A percentile compares a stretch with the other conserved stretches of the same genome.
These are phyloP conservation scores for Drosophila mayaguana DNA, from an alignment of 2,888 invertebrate genomes.

Conservation along the genomic window DNA sequence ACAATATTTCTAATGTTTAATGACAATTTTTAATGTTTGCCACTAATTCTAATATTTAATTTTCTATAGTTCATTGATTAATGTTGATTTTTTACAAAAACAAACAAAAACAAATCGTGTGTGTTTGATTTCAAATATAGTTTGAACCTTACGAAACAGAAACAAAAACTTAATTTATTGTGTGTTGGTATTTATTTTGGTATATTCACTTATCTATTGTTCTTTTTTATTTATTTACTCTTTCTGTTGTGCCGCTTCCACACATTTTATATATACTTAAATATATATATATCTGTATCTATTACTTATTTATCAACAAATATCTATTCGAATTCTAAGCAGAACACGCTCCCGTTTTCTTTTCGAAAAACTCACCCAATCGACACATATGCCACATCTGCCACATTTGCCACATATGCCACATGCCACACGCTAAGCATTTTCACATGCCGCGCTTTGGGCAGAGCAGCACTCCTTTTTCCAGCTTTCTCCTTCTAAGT, in stretches of 20 bases:
- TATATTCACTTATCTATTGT: conserved; percentile 56
- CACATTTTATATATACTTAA: conserved; percentile 18
- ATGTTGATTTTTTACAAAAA: conserved; percentile 53
- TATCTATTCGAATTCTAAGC: conserved; percentile 26
- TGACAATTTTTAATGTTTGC: conserved; percentile 69
- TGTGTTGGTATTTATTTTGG: conserved; percentile 73
- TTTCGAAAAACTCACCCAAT: conserved; percentile 24
- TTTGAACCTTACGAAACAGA: conserved; percentile 62
- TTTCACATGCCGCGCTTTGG: conserved; percentile 52
- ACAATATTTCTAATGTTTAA: conserved; percentile 57
- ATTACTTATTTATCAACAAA: conserved; percentile 40
- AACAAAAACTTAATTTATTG: conserved; percentile 66
- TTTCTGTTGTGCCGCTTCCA: conserved; percentile 68
- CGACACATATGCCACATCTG: conserved; percentile 42
- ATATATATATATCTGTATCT: conserved; percentile 5
- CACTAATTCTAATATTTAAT: conserved; percentile 72
- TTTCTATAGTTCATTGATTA: conserved; percentile 62
- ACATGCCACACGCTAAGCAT: conserved; percentile 32
- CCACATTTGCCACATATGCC: conserved; percentile 16
- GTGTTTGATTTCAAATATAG: conserved; percentile 65
- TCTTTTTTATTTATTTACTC: conserved; percentile 33
- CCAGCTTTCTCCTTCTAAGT: conserved; percentile 38
- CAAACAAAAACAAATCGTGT: conserved; percentile 54
- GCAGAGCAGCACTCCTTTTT: conserved; percentile 47
- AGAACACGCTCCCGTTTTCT: conserved; percentile 26